Base-by-base conservation (phyloP, 2,797 vertebrate genomes). In the Myiotriccus ornatus region DNA sequence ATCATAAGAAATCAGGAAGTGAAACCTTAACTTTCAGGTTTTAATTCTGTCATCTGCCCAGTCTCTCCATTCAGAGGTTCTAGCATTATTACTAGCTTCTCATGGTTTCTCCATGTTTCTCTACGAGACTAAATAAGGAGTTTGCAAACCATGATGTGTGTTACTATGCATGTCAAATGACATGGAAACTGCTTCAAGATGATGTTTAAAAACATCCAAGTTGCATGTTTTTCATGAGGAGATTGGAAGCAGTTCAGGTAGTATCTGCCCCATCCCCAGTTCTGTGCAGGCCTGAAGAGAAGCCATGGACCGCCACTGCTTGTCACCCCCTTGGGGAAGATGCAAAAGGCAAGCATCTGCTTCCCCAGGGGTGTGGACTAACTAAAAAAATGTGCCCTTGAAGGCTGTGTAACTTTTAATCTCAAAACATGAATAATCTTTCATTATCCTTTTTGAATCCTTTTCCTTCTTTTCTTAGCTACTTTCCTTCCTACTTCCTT, bases 261-360 rank as follows among this genome's bases (percentile, higher is more conserved):
- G 3, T 32, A 24, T 1, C 1, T 67, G 59, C 67, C 24, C 32
- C 22, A 15, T 70, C 49, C 57, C 24, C 13, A 37, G 8, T 41
- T 67, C 57, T 62, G 13, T 44, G 39, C 39, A 37, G 56, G 18
- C 30, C 37, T 79, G 71, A 50, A 60, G 34, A 78, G 62, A 34
- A 84, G 56, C 37, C 6, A 1, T 25, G 20, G 37, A 32, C 37
- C 3, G 1, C 19, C 7, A 3, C 44, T 74, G n/a, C 39, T 67
- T 70, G 35, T 70, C 35, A 44, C 7, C 14, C 10, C 39, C 18
- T 3, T 0, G 1, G 20, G 22, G 27, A 65, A 65, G 30, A 0
- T 32, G 24, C 24, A 55, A 27, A 6, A 18, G 32, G 35, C 47
- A 59, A 59, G 12, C 4, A 30, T 23, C 10, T 81, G 35, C 75